These are phyloP conservation scores for Tolypeutes matacus DNA, from an alignment of 2,797 vertebrate genomes.

Conservation along the genomic window DNA sequence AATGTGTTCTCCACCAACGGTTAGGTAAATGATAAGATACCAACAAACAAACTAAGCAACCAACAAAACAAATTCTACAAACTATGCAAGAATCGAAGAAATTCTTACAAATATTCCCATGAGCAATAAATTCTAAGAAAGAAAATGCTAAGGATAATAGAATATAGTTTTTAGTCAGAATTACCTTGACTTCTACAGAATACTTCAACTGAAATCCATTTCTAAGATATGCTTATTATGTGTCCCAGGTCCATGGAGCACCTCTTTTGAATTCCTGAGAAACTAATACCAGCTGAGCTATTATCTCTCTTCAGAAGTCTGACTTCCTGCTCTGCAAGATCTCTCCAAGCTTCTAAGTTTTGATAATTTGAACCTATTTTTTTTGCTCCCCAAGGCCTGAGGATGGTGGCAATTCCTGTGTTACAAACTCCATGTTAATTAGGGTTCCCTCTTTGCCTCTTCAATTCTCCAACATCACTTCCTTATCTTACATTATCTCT, in stretches of 20 bases:
- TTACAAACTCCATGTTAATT: background rate
- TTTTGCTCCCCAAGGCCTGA: background rate
- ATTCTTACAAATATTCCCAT: background rate
- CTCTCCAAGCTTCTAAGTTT: background rate
- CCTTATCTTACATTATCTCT: background rate
- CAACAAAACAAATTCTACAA: constrained; percentile 39
- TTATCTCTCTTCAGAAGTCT: background rate
- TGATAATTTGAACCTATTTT: background rate
- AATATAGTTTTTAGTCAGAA: no score
- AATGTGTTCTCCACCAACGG: background rate
- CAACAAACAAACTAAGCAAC: background rate
- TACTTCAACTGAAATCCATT: constrained; percentile 4
- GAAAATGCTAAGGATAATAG: background rate
- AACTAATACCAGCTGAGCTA: background rate
- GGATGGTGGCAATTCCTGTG: background rate
- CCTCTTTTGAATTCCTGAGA: background rate
- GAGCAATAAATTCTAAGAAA: background rate
- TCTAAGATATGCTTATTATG: background rate
- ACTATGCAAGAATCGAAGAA: background rate
- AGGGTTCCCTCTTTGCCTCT: background rate
- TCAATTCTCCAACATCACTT: background rate
- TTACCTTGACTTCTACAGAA: background rate
- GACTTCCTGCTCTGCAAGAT: background rate
- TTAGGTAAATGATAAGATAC: background rate
- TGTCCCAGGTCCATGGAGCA: background rate